These are phyloP conservation scores for Ochropacha duplaris DNA, from an alignment of 2,888 invertebrate species.

Conservation along the genomic window DNA sequence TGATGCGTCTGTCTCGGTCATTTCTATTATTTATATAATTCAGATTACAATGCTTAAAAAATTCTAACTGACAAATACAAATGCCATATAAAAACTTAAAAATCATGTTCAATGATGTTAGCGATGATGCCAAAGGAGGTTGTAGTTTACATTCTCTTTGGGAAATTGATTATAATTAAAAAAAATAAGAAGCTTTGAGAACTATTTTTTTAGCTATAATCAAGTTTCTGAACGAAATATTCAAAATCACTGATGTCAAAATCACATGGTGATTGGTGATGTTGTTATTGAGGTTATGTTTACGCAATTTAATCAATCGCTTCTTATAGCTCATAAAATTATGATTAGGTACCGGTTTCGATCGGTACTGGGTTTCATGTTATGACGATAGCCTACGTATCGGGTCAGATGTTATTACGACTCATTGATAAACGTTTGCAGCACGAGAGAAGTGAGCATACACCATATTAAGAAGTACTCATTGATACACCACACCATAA, in stretches of 20 bases:
- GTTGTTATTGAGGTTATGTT: slow-evolving; percentile 44
- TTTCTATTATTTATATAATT: slow-evolving; percentile 23
- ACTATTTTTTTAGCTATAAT: no score
- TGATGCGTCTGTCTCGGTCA: slow-evolving; percentile 75
- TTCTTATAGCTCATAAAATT: neutral
- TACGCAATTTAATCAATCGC: slow-evolving; percentile 15
- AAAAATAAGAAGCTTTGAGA: no score
- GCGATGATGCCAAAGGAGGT: no score
- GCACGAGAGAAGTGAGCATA: slow-evolving; percentile 12
- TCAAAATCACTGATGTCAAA: slow-evolving; percentile 22
- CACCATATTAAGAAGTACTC: no score
- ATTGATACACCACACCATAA: slow-evolving; percentile 54
- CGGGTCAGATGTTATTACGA: slow-evolving; percentile 64
- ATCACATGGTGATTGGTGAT: slow-evolving; percentile 13
- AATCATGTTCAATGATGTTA: no score
- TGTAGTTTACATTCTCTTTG: neutral
- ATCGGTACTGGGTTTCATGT: slow-evolving; percentile 36
- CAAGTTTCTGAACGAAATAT: slow-evolving; percentile 1
- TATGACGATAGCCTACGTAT: slow-evolving; percentile 40
- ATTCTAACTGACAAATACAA: neutral
- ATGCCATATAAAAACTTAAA: no score
- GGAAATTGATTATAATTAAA: no score
- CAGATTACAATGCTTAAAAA: neutral
- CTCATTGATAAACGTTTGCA: slow-evolving; percentile 45
- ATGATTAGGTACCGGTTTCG: slow-evolving; percentile 24